Evolutionary conservation across 2,113 vertebrate species (phyloP), one percentile per base, ranked within the genome.

Genomic region (Helogale parvula): DNA sequence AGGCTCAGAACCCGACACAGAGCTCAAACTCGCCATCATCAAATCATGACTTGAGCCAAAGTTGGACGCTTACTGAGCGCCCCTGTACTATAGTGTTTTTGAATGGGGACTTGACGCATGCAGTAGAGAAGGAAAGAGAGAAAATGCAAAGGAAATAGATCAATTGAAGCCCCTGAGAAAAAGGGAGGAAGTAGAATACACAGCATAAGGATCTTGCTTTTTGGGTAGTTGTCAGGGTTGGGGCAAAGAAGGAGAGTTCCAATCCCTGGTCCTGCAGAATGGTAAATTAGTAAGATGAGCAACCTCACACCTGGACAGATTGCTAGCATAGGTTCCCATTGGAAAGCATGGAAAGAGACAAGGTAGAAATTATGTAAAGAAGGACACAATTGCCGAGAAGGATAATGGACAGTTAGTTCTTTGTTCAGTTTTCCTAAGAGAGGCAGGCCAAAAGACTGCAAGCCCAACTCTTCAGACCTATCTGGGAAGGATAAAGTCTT

Each of bases 351-450:
- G 71, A 77, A 87, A 88, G 89, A 29, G 47, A 57, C 16, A 60
- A 50, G 33, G 23, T 35, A 57, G n/a, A 91, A 65, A 54, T 15
- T 63, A 16, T 90, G 47, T 45, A 35, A 33, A 87, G 57, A 71
- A 89, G 84, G 89, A 29, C 54, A 57, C 13, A 60, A 25, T 41
- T 72, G 54, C 54, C 15, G 8, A 57, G n/a, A 77, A 54, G 76
- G 69, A 35, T 76, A 65, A 45, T 92, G n/a, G 2, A 41, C 63
- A 33, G 50, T 27, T 77, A 66, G 47, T 17, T 66, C 66, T 83
- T n/a, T 65, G 41, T 77, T 95, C 41, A 38, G 71, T 66, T 96
- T 89, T 50, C 50, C 60, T 79, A 65, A 82, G 68, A 68, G 96
- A 92, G 82, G 17, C 52, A 41, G 29, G 38, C 77, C 68, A 74